Conservation (phyloP, 2,888 invertebrate species). For the Hymenopus coronatus region DNA sequence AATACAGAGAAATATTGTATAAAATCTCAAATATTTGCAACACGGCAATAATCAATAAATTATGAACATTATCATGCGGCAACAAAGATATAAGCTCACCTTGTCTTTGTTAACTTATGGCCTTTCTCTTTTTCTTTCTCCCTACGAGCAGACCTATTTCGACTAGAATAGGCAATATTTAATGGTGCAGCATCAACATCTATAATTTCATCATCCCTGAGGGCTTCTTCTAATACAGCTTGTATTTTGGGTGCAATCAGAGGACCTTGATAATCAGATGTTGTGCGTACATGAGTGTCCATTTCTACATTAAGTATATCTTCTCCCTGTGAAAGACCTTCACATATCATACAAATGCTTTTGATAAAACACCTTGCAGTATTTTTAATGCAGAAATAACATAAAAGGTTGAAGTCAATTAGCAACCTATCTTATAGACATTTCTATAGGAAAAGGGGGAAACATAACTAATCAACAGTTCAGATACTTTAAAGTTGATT, state of each 20-base stretch:
- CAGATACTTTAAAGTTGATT: no score
- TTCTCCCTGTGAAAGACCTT: slow-evolving; percentile 26
- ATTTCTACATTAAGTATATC: slow-evolving; percentile 28
- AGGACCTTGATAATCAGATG: slow-evolving; percentile 30
- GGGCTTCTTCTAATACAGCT: slow-evolving; percentile 33
- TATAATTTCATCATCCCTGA: slow-evolving; percentile 31
- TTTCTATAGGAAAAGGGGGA: no score
- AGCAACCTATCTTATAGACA: no score
- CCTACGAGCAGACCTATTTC: slow-evolving; percentile 16
- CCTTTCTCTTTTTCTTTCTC: slow-evolving; percentile 23
- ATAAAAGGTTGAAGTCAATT: no score
- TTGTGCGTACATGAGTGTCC: slow-evolving; percentile 30
- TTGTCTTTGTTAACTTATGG: slow-evolving; percentile 21
- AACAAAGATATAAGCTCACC: slow-evolving; percentile 9
- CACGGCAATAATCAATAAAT: no score
- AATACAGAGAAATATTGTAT: no score
- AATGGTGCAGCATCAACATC: slow-evolving; percentile 33
- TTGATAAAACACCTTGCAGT: no score
- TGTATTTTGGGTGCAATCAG: slow-evolving; percentile 33
- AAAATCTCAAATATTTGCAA: no score
- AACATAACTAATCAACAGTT: no score
- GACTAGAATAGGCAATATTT: not conserved
- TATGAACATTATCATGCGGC: not conserved
- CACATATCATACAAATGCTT: not conserved
- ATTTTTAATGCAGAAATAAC: no score